A percentile compares a stretch with the other conserved stretches of the same genome.
phyloP scores from a whole-genome alignment of 2,113 vertebrate genomes.

The Pseudopodoces humilis region DNA sequence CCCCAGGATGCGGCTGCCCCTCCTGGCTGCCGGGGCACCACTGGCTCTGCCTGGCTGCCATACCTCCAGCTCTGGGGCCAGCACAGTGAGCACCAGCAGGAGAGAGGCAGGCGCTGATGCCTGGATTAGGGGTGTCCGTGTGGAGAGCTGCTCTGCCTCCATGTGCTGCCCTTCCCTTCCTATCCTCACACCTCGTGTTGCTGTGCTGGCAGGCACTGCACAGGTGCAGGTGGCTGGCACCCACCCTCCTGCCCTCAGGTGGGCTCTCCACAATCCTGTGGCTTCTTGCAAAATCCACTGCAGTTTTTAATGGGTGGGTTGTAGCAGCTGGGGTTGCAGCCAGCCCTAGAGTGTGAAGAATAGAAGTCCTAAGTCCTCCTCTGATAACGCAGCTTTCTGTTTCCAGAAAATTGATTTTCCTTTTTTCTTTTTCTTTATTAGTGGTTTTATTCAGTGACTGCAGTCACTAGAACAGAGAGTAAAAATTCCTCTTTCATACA shows the following conservation, averaged over 20 bases:
- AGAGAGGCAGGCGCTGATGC: neutral
- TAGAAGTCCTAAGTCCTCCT: neutral
- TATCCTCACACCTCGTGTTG: neutral
- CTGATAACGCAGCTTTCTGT: neutral
- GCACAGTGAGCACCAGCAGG: neutral
- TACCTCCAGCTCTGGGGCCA: rapidly evolving
- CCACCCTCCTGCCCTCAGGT: no score
- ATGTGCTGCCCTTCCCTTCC: rapidly evolving
- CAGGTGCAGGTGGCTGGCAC: rapidly evolving
- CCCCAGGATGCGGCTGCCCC: rapidly evolving
- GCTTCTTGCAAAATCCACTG: neutral
- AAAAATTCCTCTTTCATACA: neutral
- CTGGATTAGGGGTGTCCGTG: no score
- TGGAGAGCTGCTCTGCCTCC: neutral
- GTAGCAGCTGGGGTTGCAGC: neutral
- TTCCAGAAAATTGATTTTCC: neutral
- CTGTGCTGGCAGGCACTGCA: no score
- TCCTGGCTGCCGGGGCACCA: neutral
- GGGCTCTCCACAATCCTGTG: no score
- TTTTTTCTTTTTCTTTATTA: neutral
- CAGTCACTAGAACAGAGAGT: no score
- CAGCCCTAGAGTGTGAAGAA: neutral
- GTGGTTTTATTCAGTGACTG: neutral
- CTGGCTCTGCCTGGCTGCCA: no score
- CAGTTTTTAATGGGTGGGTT: neutral